Conservation (phyloP, 1,140 invertebrate species). For the Eumeta japonica region DNA sequence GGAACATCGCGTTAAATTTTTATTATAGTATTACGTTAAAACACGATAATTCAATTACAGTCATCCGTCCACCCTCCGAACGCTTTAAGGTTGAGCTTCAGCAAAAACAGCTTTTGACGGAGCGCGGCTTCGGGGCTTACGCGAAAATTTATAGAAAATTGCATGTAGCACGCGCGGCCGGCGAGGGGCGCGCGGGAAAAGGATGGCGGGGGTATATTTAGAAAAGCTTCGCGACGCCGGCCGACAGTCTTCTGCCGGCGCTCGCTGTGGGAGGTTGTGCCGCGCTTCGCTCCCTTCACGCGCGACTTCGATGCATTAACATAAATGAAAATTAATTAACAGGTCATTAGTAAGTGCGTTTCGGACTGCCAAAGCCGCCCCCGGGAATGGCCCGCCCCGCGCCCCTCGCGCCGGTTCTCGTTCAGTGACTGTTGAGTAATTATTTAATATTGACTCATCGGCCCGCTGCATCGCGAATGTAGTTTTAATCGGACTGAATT, state of each 20-base stretch:
- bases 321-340: constrained; percentile 38
- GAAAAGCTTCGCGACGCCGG: constrained; percentile 28
- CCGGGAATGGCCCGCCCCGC: background rate
- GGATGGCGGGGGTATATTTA: constrained; percentile 48
- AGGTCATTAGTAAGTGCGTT: constrained; percentile 11
- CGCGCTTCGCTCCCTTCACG: constrained; percentile 23
- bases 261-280: constrained; percentile 25
- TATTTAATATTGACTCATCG: background rate
- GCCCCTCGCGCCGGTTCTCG: background rate
- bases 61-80: constrained; percentile 28
- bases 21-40: too few relatives aligned
- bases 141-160: constrained; percentile 58
- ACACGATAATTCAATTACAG: constrained; percentile 46
- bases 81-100: constrained; percentile 24
- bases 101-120: constrained; percentile 54
- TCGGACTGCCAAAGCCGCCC: background rate
- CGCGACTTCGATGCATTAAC: too few relatives aligned
- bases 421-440: background rate
- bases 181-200: constrained; percentile 40
- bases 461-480: background rate
- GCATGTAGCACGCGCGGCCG: constrained; percentile 40
- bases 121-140: constrained; percentile 48
- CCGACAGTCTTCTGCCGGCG: constrained; percentile 35
- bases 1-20: too few relatives aligned
- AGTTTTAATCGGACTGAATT: background rate